phyloP scores from a whole-genome alignment of 2,797 vertebrate species.

The Falco biarmicus region DNA sequence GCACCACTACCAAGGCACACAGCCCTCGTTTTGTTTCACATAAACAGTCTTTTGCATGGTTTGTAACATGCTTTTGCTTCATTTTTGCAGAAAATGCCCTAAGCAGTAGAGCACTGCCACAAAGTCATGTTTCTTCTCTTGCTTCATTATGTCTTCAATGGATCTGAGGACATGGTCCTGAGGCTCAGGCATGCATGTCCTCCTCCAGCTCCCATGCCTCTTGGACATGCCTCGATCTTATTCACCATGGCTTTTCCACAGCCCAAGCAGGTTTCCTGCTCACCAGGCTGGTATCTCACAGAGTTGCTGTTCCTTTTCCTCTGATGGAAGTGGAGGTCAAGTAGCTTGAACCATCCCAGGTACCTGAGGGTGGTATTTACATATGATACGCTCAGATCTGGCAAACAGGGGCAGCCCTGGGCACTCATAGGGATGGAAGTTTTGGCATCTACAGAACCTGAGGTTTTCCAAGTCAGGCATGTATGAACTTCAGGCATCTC shows the following conservation, averaged over 20 bases:
- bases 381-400: not conserved
- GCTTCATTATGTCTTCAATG: not conserved
- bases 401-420: not conserved
- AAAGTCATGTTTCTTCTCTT: not conserved
- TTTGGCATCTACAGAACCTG: not conserved
- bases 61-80: not conserved
- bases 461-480: not conserved
- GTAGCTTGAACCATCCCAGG: not conserved
- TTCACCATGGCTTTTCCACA: not conserved
- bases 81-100: not conserved
- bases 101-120: not conserved
- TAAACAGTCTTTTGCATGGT: not conserved
- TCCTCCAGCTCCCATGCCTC: not conserved
- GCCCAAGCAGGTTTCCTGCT: not conserved
- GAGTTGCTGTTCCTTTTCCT: not conserved
- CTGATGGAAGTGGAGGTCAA: not conserved
- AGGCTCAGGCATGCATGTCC: not conserved
- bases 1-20: not conserved
- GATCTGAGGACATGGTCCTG: not conserved
- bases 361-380: not conserved
- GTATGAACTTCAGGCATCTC: not conserved
- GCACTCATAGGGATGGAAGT: not conserved
- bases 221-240: not conserved
- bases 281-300: not conserved
- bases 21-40: not conserved